Evolutionary conservation across 2,113 vertebrate genomes (phyloP).

Genomic region (Hepsetus odoe): DNA sequence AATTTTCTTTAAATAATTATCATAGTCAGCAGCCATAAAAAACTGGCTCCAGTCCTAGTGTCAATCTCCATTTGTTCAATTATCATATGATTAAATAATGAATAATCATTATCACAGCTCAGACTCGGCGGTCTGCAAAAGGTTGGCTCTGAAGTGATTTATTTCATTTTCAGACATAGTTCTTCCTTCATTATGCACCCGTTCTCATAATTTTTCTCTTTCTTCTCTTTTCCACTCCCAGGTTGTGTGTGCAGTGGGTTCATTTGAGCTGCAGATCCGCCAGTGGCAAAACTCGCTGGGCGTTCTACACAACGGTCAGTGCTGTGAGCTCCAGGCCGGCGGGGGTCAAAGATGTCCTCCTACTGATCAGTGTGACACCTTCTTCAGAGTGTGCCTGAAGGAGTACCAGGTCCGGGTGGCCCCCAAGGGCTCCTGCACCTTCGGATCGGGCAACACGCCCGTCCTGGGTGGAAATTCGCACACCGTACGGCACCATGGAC

Average conservation of each 20-base stretch:
- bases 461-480: constrained; percentile 78
- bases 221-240: constrained; percentile 46
- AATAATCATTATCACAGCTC: not conserved
- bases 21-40: no score
- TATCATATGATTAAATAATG: not conserved
- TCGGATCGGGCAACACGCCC: constrained; percentile 71
- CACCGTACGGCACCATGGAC: constrained; percentile 60
- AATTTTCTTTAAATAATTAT: no score
- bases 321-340: constrained; percentile 72
- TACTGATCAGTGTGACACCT: constrained; percentile 76
- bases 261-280: constrained; percentile 80
- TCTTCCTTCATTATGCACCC: not conserved
- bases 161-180: not conserved
- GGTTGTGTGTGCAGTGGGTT: constrained; percentile 70
- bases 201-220: not conserved
- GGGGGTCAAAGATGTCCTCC: constrained; percentile 68
- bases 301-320: constrained; percentile 71
- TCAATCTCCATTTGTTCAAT: no score
- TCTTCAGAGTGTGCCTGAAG: constrained; percentile 81
- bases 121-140: not conserved
- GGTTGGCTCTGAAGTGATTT: not conserved
- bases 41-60: no score
- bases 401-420: constrained; percentile 79
- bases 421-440: constrained; percentile 73
- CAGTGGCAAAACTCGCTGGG: constrained; percentile 75